Percentiles rank a stretch among this genome's conserved stretches.
Conservation (phyloP, 1,140 invertebrate species). For the Rhagoletis zephyria region DNA sequence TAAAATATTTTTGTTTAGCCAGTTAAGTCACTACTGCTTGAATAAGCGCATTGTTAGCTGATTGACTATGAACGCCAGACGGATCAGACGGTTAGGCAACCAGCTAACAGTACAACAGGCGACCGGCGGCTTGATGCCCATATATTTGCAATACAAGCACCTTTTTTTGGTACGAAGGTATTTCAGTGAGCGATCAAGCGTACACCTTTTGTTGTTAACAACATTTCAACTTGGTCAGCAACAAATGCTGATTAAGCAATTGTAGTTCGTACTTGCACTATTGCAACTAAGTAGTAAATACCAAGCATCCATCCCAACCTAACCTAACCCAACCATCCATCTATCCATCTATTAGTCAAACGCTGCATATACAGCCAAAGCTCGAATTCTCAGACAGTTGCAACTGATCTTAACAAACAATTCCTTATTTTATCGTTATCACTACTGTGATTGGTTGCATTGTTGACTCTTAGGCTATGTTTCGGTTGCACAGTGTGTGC, state of each 20-base stretch:
- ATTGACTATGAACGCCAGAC: constrained; percentile 4
- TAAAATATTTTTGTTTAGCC: not conserved
- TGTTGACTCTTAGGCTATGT: not conserved
- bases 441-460: not conserved
- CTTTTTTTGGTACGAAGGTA: constrained; percentile 32
- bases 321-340: not conserved
- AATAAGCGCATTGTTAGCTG: not conserved
- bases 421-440: constrained; percentile 5
- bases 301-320: not conserved
- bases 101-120: too few species aligned
- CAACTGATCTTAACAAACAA: not conserved
- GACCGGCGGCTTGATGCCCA: not conserved
- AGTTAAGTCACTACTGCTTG: not conserved
- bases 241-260: constrained; percentile 48
- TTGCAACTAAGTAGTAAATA: not conserved
- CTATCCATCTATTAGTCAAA: not conserved
- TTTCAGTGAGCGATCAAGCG: constrained; percentile 40
- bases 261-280: constrained; percentile 35
- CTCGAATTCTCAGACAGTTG: constrained; percentile 15
- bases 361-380: not conserved
- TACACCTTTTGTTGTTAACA: constrained; percentile 31
- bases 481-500: not conserved
- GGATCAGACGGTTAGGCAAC: not conserved
- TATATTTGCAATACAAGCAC: not conserved
- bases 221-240: constrained; percentile 39